phyloP scores from a whole-genome alignment of 1,140 invertebrate genomes.

The Lordiphosa clarofinis region DNA sequence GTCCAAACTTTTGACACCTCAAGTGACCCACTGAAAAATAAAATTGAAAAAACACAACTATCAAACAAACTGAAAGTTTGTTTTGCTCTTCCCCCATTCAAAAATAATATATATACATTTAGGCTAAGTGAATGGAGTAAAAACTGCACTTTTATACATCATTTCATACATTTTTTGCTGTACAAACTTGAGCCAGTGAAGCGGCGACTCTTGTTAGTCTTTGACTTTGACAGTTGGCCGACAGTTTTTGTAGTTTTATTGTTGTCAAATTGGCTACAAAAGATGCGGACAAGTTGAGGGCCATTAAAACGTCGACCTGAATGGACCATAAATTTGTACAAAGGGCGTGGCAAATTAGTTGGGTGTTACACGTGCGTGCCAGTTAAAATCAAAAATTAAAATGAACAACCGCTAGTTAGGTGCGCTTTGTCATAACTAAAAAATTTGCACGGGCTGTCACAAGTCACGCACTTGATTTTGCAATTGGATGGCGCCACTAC shows the following conservation, averaged over 20 bases:
- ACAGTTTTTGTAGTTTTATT: background rate
- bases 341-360: constrained; percentile 39
- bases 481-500: constrained; percentile 64
- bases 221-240: constrained; percentile 50
- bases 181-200: no score
- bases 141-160: constrained; percentile 16
- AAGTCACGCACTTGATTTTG: constrained; percentile 71
- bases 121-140: constrained; percentile 10
- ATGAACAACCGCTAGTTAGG: constrained; percentile 42
- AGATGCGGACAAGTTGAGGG: constrained; percentile 14
- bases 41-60: background rate
- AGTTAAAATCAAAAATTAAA: constrained; percentile 29
- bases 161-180: no score
- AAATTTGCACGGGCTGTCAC: constrained; percentile 41
- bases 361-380: constrained; percentile 54
- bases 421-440: constrained; percentile 59
- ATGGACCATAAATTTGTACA: constrained; percentile 7
- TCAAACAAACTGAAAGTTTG: constrained; percentile 24
- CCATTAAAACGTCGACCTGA: constrained; percentile 35
- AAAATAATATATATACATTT: constrained; percentile 20
- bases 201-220: constrained; percentile 45
- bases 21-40: constrained; percentile 9
- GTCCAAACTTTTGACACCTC: constrained; percentile 45
- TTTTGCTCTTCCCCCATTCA: constrained; percentile 24
- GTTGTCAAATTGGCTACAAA: constrained; percentile 45